Percentiles rank a stretch among this genome's conserved stretches.
phyloP scores from a whole-genome alignment of 2,797 vertebrate species.

The Microctenopoma steveboyesi region DNA sequence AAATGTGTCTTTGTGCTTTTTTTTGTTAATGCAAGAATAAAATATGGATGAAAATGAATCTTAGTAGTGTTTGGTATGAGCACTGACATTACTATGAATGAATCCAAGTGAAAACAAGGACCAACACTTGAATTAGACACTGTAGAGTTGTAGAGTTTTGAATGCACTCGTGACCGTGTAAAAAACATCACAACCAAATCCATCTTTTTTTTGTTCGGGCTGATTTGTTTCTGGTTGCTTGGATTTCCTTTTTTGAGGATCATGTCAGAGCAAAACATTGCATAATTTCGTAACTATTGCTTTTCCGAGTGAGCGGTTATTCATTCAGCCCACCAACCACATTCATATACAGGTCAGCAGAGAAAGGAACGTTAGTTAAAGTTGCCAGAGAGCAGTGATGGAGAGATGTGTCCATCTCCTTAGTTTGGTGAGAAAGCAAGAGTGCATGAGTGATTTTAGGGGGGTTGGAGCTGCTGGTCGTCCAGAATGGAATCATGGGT shows the following conservation, averaged over 20 bases:
- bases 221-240: neutral
- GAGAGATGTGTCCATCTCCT: conserved; percentile 14
- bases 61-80: conserved; percentile 12
- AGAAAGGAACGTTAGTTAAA: conserved; percentile 1
- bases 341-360: conserved; percentile 16
- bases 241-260: neutral
- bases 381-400: neutral
- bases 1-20: conserved; percentile 42
- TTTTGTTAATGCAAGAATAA: conserved; percentile 16
- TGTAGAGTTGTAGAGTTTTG: too few relatives aligned
- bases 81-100: neutral
- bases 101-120: neutral
- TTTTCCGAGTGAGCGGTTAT: conserved; percentile 9
- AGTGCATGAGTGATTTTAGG: conserved; percentile 49
- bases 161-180: neutral
- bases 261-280: conserved; percentile 15
- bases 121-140: too few relatives aligned
- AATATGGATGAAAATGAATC: neutral
- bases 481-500: conserved; percentile 42
- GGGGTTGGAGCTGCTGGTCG: conserved; percentile 26
- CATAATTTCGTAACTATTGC: conserved; percentile 24
- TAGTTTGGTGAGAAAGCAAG: conserved; percentile 18
- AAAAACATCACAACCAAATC: too few relatives aligned
- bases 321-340: conserved; percentile 22
- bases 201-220: too few relatives aligned